Base-by-base conservation (phyloP, 2,888 invertebrate species). In the Drosophila subquinaria region DNA sequence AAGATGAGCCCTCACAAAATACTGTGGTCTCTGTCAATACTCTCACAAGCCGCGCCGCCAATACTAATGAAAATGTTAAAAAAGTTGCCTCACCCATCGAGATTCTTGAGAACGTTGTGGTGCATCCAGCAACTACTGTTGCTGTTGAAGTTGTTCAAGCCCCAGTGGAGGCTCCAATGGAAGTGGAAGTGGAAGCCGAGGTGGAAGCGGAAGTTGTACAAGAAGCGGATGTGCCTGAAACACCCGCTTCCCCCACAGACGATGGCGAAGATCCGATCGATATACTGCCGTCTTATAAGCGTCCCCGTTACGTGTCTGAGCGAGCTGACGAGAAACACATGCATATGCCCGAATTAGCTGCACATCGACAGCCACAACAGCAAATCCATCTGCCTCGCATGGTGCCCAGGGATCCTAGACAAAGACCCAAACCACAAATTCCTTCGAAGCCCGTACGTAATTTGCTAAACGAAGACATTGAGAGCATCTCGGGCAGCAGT, bases 241-340 rank as follows among this genome's bases (percentile, higher is more conserved):
- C 85, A 0, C 80, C 85, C 0, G 80, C 66, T 9, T 80, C 82
- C 10, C 85, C 82, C 13, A 82, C 77, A 0, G 78, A 82, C 8
- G 79, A 80, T 23, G 65, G 51, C 5, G 73, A 78, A 1, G 73
- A 84, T 0, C 5, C 30, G 1, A 1, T 43, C 36, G 56, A 52
- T 13, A 8, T 51, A 2, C 27, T 80, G 36, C 45, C 57, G 1
- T 17, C 61, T 0, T 78, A 45, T 3, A 52, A 73, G 43, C 66
- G 71, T 0, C 27, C 38, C 4, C 61, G 61, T 1, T 69, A 52
- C 17, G 35, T 15, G 15, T 15, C 53, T 6, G 17, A 27, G 11
- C 15, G 38, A 56, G 42, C 59, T 50, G 23, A 23, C n/a, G 45
- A 8, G 35, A 51, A 42, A 2, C 56, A 36, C 6, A 42, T 51